Base-by-base conservation (phyloP, 2,113 vertebrate genomes). In the Glareola pratincola region DNA sequence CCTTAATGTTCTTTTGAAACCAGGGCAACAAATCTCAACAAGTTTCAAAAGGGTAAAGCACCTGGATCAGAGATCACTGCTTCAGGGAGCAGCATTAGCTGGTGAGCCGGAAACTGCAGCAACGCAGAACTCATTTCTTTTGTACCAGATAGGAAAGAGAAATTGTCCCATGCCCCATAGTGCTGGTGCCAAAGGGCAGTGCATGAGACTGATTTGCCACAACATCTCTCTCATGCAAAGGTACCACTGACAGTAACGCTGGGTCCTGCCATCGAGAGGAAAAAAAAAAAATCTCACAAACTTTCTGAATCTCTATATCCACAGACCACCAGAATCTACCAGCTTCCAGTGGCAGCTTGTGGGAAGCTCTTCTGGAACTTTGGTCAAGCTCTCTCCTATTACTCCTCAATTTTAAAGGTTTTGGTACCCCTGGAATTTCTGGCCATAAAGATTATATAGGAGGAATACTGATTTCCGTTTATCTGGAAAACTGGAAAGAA, bases 191-290 rank as follows among this genome's bases (percentile, higher is more conserved):
- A 34, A 20, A 63, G 18, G 41, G 22, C 36, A 57, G 41, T 11
- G 59, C 14, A 0, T 12, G 11, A 2, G 10, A 12, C 13, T 5
- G 4, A 14, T 27, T 8, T 53, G 20, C 63, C 29, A 4, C 16
- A 12, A 48, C 24, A 11, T 45, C 21, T 48, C 39, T 66, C 26
- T 64, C 1, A 1, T 53, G 21, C 32, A 59, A 36, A 78, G 14
- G 15, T 53, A 3, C 37, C 21, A 1, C 62, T 76, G 72, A 22
- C 12, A 32, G 26, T 6, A 59, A 30, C 24, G 3, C 3, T 34
- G 54, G 26, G 14, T 78, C 37, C 2, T 1, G 14, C 24, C 48
- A 32, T 71, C 14, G 51, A 27, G n/a, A 64, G 29, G 41, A 41
- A 41, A 41, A 22, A 48, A n/a, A 73, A 89, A 93, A 37, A 1